Evolutionary conservation across 2,888 invertebrate genomes (phyloP), one percentile per base, ranked within the genome.

Genomic region (Orthosia cruda): DNA sequence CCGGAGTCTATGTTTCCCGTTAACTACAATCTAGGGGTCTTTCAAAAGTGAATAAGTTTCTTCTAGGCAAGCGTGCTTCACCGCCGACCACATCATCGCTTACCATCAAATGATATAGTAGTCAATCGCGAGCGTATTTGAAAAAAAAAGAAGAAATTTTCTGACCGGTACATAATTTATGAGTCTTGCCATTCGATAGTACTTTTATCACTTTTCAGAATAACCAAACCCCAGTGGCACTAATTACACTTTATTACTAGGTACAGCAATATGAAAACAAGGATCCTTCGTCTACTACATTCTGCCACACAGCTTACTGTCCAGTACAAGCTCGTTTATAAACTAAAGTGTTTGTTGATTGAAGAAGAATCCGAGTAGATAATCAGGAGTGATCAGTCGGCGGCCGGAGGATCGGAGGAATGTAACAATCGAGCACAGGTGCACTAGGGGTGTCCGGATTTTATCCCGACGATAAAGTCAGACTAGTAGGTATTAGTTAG

Each of bases 391-490:
- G 73, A 83, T 81, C 87, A 88, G 84, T 86, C 83, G 85, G 63
- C 77, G 57, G 55, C 54, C 84, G 85, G 81, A 82, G 85, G 68
- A 71, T 75, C 85, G 69, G 83, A 84, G 93, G 93, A 94, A 94
- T 94, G 93, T 88, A 92, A 93, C 91, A 93, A 93, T 92, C 92
- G 92, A 62, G 85, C 91, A 95, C 96, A 96, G 96, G 96, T 96
- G 96, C 91, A 87, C 61, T 26, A 61, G 61, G 61, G 61, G 3
- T 61, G 61, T 20, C 61, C 23, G 13, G 4, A 40, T 40, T 40
- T 40, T 40, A 1, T 7, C 40, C 52, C 4, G 4, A n/a, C 52
- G 52, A 55, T 40, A 40, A 40, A 40, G 40, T 40, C 40, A 1
- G 40, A 40, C 40, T 40, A 40, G 40, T n/a, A n/a, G n/a, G n/a